Evolutionary conservation across 37 sponge, comb jelly and placozoan species (phyloP).

Genomic region (Theonella swinhoei): DNA sequence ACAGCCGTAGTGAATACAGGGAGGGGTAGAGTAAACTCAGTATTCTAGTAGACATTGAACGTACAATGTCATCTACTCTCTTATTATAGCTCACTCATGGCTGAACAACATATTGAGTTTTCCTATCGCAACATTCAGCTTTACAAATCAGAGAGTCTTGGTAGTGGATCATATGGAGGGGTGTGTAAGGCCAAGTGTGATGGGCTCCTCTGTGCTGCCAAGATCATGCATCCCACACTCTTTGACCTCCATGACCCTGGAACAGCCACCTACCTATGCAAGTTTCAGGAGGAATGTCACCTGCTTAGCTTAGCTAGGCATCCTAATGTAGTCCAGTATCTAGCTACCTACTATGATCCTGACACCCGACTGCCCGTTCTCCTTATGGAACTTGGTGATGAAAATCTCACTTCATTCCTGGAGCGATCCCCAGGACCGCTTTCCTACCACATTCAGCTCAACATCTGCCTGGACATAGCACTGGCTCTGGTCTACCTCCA

Average conservation of each 20-base stretch:
- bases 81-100: no score
- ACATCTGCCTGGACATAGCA: slow-evolving; percentile 56
- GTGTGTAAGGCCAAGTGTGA: slow-evolving; percentile 16
- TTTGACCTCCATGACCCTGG: neutral
- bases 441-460: slow-evolving; percentile 39
- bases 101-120: neutral
- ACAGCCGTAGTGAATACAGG: no score
- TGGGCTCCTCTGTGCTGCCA: slow-evolving; percentile 13
- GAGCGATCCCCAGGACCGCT: slow-evolving; percentile 28
- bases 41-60: no score
- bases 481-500: slow-evolving; percentile 54
- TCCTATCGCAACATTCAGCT: neutral
- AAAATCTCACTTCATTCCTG: slow-evolving; percentile 37
- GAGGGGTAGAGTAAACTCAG: no score
- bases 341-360: slow-evolving; percentile 30
- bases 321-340: slow-evolving; percentile 54
- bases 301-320: slow-evolving; percentile 43
- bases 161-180: slow-evolving; percentile 10
- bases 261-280: slow-evolving; percentile 3
- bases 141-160: neutral
- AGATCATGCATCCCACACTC: slow-evolving; percentile 2
- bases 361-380: slow-evolving; percentile 45
- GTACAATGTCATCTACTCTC: no score
- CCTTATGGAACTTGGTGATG: slow-evolving; percentile 61
- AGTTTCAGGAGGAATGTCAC: slow-evolving; percentile 55